These are phyloP conservation scores for Osmerus eperlanus DNA, from an alignment of 2,113 vertebrate genomes.

Conservation along the genomic window DNA sequence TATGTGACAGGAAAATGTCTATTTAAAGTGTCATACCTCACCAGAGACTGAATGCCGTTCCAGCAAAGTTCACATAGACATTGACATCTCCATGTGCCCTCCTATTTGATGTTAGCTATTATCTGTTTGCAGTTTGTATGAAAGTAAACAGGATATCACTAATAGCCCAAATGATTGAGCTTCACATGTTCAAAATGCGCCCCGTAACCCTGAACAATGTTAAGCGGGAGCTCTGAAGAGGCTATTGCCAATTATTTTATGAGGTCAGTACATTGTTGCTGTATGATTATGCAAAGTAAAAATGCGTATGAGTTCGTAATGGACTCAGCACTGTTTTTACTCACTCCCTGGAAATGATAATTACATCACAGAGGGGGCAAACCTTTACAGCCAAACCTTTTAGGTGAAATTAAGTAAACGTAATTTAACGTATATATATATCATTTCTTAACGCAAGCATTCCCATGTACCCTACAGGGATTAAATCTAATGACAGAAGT, in stretches of 20 bases:
- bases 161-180: slow-evolving; percentile 16
- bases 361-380: slow-evolving; percentile 56
- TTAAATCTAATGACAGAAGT: slow-evolving; percentile 80
- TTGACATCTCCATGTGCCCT: slow-evolving; percentile 5
- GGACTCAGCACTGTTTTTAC: slow-evolving; percentile 56
- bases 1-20: slow-evolving; percentile 69
- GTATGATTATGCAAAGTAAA: slow-evolving; percentile 53
- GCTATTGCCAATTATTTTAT: slow-evolving; percentile 23
- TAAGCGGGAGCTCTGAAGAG: slow-evolving; percentile 26
- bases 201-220: slow-evolving; percentile 6
- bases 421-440: slow-evolving; percentile 62
- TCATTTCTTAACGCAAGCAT: slow-evolving; percentile 69
- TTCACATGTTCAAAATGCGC: slow-evolving; percentile 14
- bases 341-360: slow-evolving; percentile 59
- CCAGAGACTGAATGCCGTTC: slow-evolving; percentile 45
- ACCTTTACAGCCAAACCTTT: slow-evolving; percentile 61
- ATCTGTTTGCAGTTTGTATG: slow-evolving; percentile 3
- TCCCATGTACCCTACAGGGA: slow-evolving; percentile 73
- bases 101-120: not conserved
- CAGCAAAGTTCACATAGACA: slow-evolving; percentile 61
- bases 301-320: slow-evolving; percentile 48
- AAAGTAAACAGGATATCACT: not conserved
- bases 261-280: slow-evolving; percentile 18
- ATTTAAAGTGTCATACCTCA: slow-evolving; percentile 67
- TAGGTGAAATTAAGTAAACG: slow-evolving; percentile 53